Percentiles rank a stretch among this genome's conserved stretches.
Conservation (phyloP, 2,113 vertebrate species). For the Zapus hudsonius region DNA sequence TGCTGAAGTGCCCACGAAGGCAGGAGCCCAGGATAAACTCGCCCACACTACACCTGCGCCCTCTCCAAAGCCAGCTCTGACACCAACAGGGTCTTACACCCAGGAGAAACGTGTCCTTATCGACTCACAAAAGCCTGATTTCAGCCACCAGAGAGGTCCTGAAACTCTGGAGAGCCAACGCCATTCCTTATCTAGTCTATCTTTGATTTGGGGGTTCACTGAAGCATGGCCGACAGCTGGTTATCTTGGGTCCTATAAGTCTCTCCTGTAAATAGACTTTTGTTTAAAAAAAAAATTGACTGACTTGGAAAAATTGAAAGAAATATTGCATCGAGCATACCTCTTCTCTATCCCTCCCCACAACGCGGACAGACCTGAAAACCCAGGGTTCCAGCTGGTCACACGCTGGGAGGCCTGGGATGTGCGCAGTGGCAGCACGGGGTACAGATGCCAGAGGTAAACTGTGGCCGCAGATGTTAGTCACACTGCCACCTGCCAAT, state of each 20-base stretch:
- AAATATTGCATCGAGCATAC: not conserved
- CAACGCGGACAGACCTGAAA: not conserved
- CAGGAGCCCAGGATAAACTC: slow-evolving; percentile 24
- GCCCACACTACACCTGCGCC: not conserved
- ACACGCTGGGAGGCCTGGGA: not conserved
- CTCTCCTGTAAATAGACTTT: slow-evolving; percentile 61
- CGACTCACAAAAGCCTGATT: slow-evolving; percentile 20
- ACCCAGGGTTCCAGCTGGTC: not conserved
- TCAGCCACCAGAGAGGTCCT: not conserved
- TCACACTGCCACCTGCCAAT: not conserved
- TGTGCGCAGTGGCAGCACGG: rapidly evolving
- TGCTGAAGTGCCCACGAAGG: not conserved
- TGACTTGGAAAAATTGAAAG: slow-evolving; percentile 48
- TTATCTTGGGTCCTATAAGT: slow-evolving; percentile 49
- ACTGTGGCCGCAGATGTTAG: not conserved
- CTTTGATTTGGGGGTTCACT: slow-evolving; percentile 58
- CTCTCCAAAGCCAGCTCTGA: not conserved
- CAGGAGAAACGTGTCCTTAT: slow-evolving; percentile 45
- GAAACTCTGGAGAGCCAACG: not conserved
- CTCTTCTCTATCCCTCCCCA: not conserved
- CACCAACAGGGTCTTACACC: not conserved
- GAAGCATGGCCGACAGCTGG: not conserved
- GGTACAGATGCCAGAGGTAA: not conserved
- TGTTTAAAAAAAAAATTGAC: not conserved
- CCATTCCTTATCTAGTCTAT: not conserved